Conservation (phyloP, 2,113 vertebrate genomes). For the Puffinus mauretanicus region DNA sequence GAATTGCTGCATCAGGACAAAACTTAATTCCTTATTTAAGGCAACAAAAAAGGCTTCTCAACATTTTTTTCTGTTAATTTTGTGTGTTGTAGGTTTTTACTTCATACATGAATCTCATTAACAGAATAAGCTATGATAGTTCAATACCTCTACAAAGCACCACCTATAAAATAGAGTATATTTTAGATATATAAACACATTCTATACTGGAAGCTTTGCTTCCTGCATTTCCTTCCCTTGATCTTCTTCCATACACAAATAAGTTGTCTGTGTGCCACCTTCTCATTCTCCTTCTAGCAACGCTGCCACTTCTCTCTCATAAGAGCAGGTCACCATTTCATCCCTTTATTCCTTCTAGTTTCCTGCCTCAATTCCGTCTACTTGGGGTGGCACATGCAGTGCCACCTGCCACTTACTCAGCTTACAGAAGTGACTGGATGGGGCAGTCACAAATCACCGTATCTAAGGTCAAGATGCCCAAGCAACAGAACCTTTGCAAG, state of each 20-base stretch:
- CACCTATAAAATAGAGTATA: fast-evolving
- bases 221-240: not conserved
- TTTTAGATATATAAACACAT: not conserved
- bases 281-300: not conserved
- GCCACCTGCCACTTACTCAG: not conserved
- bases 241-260: not conserved
- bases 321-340: not conserved
- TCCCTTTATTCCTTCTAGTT: not conserved
- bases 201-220: not conserved
- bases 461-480: not conserved
- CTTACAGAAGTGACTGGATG: not conserved
- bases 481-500: not conserved
- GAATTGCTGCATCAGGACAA: not conserved
- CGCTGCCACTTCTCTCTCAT: not conserved
- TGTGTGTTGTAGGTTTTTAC: not conserved
- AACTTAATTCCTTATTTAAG: not conserved
- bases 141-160: not conserved
- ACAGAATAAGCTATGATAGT: not conserved
- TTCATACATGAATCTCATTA: not conserved
- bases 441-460: not conserved
- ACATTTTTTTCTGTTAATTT: not conserved
- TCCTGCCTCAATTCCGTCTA: not conserved
- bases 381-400: not conserved
- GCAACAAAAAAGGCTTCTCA: not conserved
- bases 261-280: not conserved